Base-by-base conservation (phyloP, 2,888 invertebrate species). In the Drosophila fungiperda region DNA sequence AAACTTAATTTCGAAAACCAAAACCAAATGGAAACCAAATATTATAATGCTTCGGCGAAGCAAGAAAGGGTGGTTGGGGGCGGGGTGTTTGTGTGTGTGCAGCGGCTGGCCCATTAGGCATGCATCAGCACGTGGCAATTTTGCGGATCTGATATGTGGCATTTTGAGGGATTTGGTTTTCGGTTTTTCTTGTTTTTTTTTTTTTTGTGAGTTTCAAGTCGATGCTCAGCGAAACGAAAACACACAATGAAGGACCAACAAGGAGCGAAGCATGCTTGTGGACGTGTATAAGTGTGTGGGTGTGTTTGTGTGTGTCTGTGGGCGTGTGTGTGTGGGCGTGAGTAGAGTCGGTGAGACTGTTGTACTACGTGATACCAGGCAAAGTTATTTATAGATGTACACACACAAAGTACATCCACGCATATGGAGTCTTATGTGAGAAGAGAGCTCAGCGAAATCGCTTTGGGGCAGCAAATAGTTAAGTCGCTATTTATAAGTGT, bases 321-420 rank as follows among this genome's bases (percentile, higher is more conserved):
- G 9, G 32, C 11, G 29, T 40, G 57, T 2, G 17, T 6, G 23
- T 29, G 45, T 49, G 65, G 75, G 61, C 54, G 55, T 54, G 35
- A 3, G 33, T 12, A 35, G 52, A 9, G 12, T 23, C 29, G 49
- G 36, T 53, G 45, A 20, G 59, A 55, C 67, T 29, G 15, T 40
- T 54, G 40, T 26, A 52, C 26, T 72, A 78, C 80, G 80, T 80
- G 78, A 53, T 63, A 50, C 64, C 48, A 53, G 45, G 50, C 64
- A 61, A 75, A 75, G 73, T 66, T 84, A 82, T 84, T 84, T 87
- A 80, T 87, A 87, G 83, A 84, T 73, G 73, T 79, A 76, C 70
- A 79, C 53, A 40, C 55, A 53, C 35, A 40, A 29, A 15, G 53
- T 35, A 48, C 52, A 60, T 52, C 53, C 45, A 45, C 52, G 58